phyloP scores from a whole-genome alignment of 2,797 vertebrate genomes.

The Galago senegalensis region DNA sequence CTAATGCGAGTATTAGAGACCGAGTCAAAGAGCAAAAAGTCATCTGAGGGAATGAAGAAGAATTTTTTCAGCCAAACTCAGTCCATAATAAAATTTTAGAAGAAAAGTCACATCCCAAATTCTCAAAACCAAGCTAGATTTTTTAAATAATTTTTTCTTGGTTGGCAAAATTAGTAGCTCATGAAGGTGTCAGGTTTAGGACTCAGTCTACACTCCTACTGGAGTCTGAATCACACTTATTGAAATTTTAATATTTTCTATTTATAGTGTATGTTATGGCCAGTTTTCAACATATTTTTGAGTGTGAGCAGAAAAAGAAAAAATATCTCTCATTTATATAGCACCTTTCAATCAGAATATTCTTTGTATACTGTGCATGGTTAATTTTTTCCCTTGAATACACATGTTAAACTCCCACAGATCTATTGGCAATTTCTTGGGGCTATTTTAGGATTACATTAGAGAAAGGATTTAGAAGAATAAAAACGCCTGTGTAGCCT shows the following conservation, averaged over 20 bases:
- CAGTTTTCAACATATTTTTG: slow-evolving; percentile 69
- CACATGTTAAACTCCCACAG: slow-evolving; percentile 60
- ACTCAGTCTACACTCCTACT: slow-evolving; percentile 39
- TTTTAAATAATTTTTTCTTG: slow-evolving; percentile 37
- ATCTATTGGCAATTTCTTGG: slow-evolving; percentile 71
- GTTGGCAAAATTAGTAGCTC: slow-evolving; percentile 63
- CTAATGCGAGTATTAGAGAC: background rate
- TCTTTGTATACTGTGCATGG: slow-evolving; percentile 39
- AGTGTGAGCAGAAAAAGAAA: slow-evolving; percentile 61
- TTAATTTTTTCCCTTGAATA: slow-evolving; percentile 71
- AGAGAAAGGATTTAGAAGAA: slow-evolving; percentile 67
- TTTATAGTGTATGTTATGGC: slow-evolving; percentile 45
- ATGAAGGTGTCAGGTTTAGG: slow-evolving; percentile 43
- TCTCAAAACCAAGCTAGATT: slow-evolving; percentile 12
- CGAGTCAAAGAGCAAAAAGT: background rate
- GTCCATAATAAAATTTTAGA: background rate
- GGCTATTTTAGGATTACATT: slow-evolving; percentile 76
- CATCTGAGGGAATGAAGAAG: background rate
- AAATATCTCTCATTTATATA: slow-evolving; percentile 66
- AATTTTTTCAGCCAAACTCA: background rate
- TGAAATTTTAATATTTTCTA: slow-evolving; percentile 64
- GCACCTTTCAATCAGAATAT: slow-evolving; percentile 73
- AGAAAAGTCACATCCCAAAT: background rate
- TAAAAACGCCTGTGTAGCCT: slow-evolving; percentile 28
- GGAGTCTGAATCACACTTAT: slow-evolving; percentile 69